Conservation (phyloP, 64 coral and sea anemone genomes). For the Astreopora myriophthalma region DNA sequence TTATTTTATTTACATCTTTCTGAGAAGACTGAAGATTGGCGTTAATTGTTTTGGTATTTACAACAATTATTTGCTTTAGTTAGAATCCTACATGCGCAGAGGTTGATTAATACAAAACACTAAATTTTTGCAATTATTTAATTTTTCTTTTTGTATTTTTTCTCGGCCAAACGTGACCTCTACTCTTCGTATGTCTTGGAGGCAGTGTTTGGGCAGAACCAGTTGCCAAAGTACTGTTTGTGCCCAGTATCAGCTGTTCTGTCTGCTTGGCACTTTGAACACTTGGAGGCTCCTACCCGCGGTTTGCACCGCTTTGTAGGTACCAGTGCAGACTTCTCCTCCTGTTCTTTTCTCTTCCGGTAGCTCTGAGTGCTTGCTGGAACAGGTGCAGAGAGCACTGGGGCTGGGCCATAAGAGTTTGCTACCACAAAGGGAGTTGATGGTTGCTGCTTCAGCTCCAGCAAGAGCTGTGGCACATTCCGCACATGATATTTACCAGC, state of each 20-base stretch:
- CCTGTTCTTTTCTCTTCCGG: background rate
- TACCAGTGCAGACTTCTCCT: background rate
- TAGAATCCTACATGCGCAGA: too few species aligned
- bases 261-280: conserved; percentile 44
- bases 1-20: too few species aligned
- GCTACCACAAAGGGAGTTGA: background rate
- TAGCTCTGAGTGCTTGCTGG: conserved; percentile 5
- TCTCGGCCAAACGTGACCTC: too few species aligned
- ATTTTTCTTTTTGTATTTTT: too few species aligned
- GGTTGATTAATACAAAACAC: too few species aligned
- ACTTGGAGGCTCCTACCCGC: conserved; percentile 18
- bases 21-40: too few species aligned
- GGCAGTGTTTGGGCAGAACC: too few species aligned
- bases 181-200: too few species aligned
- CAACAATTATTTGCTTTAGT: too few species aligned
- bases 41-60: too few species aligned
- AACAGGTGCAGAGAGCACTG: background rate
- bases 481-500: background rate
- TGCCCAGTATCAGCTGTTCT: background rate
- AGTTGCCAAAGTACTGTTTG: conserved; percentile 8
- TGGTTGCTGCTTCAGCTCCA: background rate
- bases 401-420: background rate
- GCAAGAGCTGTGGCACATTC: background rate
- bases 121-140: too few species aligned
- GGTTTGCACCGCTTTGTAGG: conserved; percentile 29